Evolutionary conservation across 2,888 invertebrate genomes (phyloP), one percentile per base, ranked within the genome.

Genomic region (Phengaris arion): DNA sequence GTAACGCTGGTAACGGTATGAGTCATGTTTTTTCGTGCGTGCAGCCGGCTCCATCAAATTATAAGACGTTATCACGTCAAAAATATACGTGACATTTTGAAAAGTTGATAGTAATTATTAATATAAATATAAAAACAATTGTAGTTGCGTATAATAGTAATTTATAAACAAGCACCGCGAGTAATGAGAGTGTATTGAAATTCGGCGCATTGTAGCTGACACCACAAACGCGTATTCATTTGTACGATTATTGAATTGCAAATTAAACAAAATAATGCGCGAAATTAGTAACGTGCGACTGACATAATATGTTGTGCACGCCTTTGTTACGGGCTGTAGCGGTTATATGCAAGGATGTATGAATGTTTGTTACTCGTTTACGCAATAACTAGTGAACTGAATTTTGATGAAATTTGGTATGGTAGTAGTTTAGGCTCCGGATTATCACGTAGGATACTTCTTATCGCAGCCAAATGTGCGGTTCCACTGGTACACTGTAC

Each of bases 201-300:
- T 70, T 70, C 35, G 72, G 72, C 72, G 54, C 72, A 70, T 70
- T 72, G 72, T 54, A 72, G 45, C 72, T 72, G 72, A 72, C 72
- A 72, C 72, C 72, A 54, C 72, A 72, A 72, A 72, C 72, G 72
- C 22, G 52, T 72, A 72, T 72, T 72, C 54, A 72, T 72, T 72
- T 54, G 72, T 52, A 72, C 72, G 51, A 72, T 72, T 72, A 72
- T 72, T 72, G 72, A 72, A 72, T 72, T 72, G 72, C 72, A 72
- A 72, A 72, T 72, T 52, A 72, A 54, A 72, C 72, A 72, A 72
- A 72, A 72, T 72, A 52, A 72, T 72, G 72, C 35, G 13, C 51
- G 72, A 54, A 52, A 72, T 72, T 72, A 72, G 72, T 52, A 13
- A 72, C 72, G 72, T 52, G 51, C 22, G 52, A 64, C 64, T 72